Evolutionary conservation across 2,113 vertebrate genomes (phyloP).

Genomic region (rat (Rattus norvegicus)): DNA sequence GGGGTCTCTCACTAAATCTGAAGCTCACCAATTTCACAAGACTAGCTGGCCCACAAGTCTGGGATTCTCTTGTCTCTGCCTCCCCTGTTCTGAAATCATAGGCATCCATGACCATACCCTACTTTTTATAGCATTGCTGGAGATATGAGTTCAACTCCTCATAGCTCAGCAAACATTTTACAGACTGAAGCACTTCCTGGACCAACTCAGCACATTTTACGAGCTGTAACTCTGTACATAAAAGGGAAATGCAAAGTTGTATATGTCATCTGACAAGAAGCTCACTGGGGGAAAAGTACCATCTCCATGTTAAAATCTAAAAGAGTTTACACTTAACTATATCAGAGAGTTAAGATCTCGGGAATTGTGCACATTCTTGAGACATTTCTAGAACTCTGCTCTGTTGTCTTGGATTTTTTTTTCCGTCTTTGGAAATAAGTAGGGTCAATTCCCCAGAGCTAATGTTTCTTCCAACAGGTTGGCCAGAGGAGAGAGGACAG

Average conservation of each 20-base stretch:
- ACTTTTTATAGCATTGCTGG: not conserved
- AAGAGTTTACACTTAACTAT: not conserved
- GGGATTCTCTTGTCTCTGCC: not conserved
- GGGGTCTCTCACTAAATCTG: not conserved
- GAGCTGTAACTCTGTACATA: conserved; percentile 19
- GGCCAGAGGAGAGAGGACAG: not conserved
- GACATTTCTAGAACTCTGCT: not conserved
- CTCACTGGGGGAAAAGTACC: not conserved
- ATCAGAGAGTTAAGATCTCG: not conserved
- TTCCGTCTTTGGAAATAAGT: conserved; percentile 24
- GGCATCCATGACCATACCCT: not conserved
- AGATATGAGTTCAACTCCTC: not conserved
- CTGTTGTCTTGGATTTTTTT: not conserved
- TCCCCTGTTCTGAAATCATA: not conserved
- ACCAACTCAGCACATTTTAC: not conserved
- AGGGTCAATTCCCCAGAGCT: not conserved
- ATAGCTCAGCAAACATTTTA: not conserved
- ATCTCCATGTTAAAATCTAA: not conserved
- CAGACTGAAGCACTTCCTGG: not conserved
- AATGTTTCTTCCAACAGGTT: not conserved
- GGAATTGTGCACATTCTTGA: not conserved
- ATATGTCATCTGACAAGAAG: not conserved
- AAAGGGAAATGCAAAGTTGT: not conserved
- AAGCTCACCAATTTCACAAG: not conserved
- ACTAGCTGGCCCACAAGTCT: no score